Evolutionary conservation across 2,888 invertebrate genomes (phyloP), one percentile per base, ranked within the genome.

Genomic region (Seira ritae): DNA sequence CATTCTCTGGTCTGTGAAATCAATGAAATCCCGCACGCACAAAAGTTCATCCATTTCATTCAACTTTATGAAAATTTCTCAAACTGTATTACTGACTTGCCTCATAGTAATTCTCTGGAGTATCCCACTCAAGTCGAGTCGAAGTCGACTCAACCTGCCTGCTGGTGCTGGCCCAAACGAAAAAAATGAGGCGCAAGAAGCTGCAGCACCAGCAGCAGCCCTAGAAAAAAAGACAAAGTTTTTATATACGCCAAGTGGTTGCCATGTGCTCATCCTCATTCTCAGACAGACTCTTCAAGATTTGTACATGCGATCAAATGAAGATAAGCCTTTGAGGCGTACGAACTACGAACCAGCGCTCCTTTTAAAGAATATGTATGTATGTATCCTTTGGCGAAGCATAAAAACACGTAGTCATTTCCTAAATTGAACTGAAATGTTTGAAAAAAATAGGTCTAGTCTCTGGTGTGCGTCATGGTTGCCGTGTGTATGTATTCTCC

Each of bases 231-330:
- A 22, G 62, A 22, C 62, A 20, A 22, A 62, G 20, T 62, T 62
- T 62, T 20, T 62, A 19, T 20, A 62, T 62, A 60, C 17, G 62
- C 62, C 62, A 62, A 62, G 62, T 62, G 62, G 62, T 62, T 62
- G 19, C 62, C 76, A 60, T 31, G 22, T 60, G 60, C 67, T 76
- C 67, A 68, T 55, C 69, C 68, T 76, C 69, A 55, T 76, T 68
- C 55, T 67, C 31, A 67, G 68, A 31, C 31, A 62, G 22, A 20
- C 19, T 8, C 62, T 22, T 62, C 62, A 62, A 62, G 62, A 62
- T 62, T 20, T 62, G 8, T 62, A 62, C 22, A 62, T 62, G 62
- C 50, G 50, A 50, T 50, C 62, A 20, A n/a, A 15, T 42, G 42
- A 20, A 62, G 62, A 62, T 62, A 22, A 62, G n/a, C 20, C 22